Conservation (phyloP, 2,797 vertebrate species). For the Phalanger gymnotis region DNA sequence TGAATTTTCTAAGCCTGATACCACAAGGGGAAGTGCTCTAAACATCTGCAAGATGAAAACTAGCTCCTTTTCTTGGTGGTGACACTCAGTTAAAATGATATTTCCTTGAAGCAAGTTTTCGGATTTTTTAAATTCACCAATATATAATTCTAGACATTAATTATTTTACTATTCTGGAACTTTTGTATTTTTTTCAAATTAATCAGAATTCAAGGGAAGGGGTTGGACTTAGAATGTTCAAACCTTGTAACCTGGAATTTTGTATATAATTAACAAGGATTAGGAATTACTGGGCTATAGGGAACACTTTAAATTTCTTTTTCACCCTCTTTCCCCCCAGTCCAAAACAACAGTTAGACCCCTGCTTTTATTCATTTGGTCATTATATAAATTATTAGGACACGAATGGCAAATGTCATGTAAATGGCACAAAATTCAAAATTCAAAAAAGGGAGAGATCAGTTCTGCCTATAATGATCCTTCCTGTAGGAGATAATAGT, state of each 20-base stretch:
- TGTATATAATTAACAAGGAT: background rate
- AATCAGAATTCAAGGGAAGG: background rate
- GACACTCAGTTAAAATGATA: conserved; percentile 45
- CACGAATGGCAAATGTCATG: background rate
- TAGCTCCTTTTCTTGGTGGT: background rate
- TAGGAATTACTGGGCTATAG: background rate
- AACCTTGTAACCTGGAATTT: background rate
- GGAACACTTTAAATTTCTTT: background rate
- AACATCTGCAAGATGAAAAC: conserved; percentile 37
- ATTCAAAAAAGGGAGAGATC: background rate
- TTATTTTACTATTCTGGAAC: background rate
- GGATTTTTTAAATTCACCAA: conserved; percentile 35
- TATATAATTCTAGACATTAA: conserved; percentile 10
- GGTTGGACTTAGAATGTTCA: background rate
- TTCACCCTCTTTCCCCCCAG: background rate
- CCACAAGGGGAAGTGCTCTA: background rate
- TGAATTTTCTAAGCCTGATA: background rate
- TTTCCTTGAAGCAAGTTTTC: conserved; percentile 28
- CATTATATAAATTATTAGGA: background rate
- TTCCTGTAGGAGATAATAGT: background rate
- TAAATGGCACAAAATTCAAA: background rate
- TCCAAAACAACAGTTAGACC: background rate
- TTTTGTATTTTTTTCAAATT: conserved; percentile 20
- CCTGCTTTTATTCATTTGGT: background rate
- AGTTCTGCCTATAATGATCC: background rate